Base-by-base conservation (phyloP, 2,888 invertebrate genomes). In the Noctua fimbriata region DNA sequence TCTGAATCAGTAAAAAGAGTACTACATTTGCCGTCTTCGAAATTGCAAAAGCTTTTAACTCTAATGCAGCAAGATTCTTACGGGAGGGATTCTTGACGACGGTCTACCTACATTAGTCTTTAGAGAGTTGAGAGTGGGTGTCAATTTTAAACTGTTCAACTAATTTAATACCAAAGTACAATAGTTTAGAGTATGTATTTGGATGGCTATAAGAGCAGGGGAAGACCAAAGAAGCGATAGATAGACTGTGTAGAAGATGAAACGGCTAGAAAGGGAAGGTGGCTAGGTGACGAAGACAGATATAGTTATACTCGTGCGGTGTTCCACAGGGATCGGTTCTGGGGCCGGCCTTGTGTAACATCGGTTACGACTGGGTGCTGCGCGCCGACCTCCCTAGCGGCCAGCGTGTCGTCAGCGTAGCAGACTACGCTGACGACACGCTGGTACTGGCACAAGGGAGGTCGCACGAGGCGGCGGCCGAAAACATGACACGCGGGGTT, bases 31-130 rank as follows among this genome's bases (percentile, higher is more conserved):
- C 41, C 9, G 21, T 78, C 24, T 86, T 65, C 32, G 69, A 63
- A 85, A 79, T 58, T 69, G 16, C 63, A 47, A 32, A 78, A 76
- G 47, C 55, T 52, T 79, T 79, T 28, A 55, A 55, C 5, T 69
- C 4, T 78, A 60, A 55, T 69, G 47, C 36, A 55, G 41, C 9
- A n/a, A 67, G 63, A 63, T 63, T 63, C 63, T 32, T 21, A 63
- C 16, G 1, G 16, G 16, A 52, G 9, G 24, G 7, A 44, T 14
- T 65, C 3, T 32, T 65, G 14, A 67, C n/a, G 16, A 69, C 32
- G 7, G n/a, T n/a, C n/a, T n/a, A n/a, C 28, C 12, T 18, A 49
- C 74, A 69, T 82, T 41, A 55, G 21, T 69, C 24, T 36, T 67
- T 52, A 16, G 32, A 66, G 36, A 49, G 16, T 41, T n/a, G 16